Evolutionary conservation across 2,888 invertebrate genomes (phyloP), one percentile per base, ranked within the genome.

Genomic region (Hetaerina titia): DNA sequence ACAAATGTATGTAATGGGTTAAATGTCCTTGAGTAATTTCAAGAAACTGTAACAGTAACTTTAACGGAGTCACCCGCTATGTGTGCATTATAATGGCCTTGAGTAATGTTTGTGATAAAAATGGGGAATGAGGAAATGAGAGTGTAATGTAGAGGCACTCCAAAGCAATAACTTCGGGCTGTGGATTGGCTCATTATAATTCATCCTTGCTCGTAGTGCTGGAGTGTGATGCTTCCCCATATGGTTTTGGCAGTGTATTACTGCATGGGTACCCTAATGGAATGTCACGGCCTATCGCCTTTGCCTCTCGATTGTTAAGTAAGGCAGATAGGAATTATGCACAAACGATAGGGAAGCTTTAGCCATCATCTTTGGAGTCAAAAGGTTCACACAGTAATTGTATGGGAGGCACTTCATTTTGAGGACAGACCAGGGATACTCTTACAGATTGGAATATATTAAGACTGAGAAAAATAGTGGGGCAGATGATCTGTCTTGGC

Each of bases 111-210:
- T 45, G 45, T 45, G 45, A 4, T 45, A 45, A 45, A 45, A 45
- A 45, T 45, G 45, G 45, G 45, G 45, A 45, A 45, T 45, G 45
- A 45, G 45, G 45, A 45, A 45, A 45, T 45, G 45, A 45, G 45
- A 45, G n/a, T n/a, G n/a, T n/a, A n/a, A n/a, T n/a, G n/a, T n/a
- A n/a, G n/a, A n/a, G n/a, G n/a, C n/a, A n/a, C n/a, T n/a, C n/a
- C n/a, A n/a, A n/a, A n/a, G n/a, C n/a, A 57, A 7, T 63, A 95
- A 22, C 45, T 69, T 7, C 89, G 15, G 25, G 64, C 15, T 89
- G 89, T 11, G 94, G 95, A 1, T 64, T 95, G 56, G 94, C 88
- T 11, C 95, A 95, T 90, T 95, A 95, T 63, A 89, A 95, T 69
- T 25, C 74, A n/a, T 31, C 11, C 2, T 13, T 74, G 17, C 95